phyloP scores from a whole-genome alignment of 2,113 vertebrate genomes.

The Zeus faber region DNA sequence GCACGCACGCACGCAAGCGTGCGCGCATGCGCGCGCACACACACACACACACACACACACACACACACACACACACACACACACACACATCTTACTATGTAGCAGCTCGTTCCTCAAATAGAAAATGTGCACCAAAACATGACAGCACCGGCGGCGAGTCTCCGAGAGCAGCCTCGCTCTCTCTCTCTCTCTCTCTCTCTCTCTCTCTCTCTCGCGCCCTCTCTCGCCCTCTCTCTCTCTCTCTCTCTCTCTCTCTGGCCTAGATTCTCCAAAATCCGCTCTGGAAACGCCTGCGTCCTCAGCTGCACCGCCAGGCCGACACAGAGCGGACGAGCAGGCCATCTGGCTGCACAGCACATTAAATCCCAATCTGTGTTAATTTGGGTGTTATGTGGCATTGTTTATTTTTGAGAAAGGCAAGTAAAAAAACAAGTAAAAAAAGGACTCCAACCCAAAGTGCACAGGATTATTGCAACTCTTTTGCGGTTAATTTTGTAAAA shows the following conservation, averaged over 20 bases:
- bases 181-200: conserved; percentile 21
- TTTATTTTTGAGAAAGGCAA: conserved; percentile 54
- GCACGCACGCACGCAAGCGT: background rate
- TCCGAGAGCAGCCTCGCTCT: conserved; percentile 66
- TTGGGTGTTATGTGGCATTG: conserved; percentile 71
- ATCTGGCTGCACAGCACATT: conserved; percentile 68
- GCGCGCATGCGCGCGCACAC: conserved; percentile 13
- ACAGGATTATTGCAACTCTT: too few relatives aligned
- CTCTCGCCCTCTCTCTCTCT: conserved; percentile 9
- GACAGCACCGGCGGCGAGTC: conserved; percentile 72
- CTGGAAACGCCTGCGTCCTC: conserved; percentile 72
- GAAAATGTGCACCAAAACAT: conserved; percentile 73
- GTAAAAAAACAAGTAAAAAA: background rate
- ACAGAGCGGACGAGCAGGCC: conserved; percentile 66
- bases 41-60: conserved; percentile 6
- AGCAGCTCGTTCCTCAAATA: conserved; percentile 69
- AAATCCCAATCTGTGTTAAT: conserved; percentile 76
- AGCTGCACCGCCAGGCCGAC: conserved; percentile 67
- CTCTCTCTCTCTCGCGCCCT: conserved; percentile 2
- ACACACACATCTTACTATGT: conserved; percentile 40
- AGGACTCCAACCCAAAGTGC: too few relatives aligned
- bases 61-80: conserved; percentile 19
- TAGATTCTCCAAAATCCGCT: conserved; percentile 76
- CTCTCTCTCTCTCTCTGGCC: conserved; percentile 69
- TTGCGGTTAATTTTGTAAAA: too few relatives aligned